Base-by-base conservation (phyloP, 2,888 invertebrate species). In the Ochropleura leucogaster region DNA sequence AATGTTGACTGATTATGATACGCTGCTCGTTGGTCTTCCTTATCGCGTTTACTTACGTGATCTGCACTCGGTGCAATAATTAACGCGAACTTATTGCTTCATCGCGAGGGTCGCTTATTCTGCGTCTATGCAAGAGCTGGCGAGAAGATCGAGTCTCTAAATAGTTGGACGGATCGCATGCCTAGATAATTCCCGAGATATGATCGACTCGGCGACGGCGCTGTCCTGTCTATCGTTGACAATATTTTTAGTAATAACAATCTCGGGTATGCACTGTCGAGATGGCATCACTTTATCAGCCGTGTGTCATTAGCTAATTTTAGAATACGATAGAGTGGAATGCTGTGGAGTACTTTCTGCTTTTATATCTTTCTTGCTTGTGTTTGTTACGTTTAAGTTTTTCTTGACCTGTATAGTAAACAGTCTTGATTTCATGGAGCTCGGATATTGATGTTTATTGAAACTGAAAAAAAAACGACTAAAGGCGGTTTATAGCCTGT, bases 171-270 rank as follows among this genome's bases (percentile, higher is more conserved):
- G 85, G 89, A 91, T 92, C 89, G 89, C 89, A 87, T 89, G 83
- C 89, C 87, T 85, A 86, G 80, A 86, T 88, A 89, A 87, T 87
- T 89, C 84, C 82, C 69, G 82, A 84, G 91, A 91, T 92, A 90
- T 82, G 86, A 90, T 91, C 89, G 87, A 82, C 80, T 79, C 77
- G 73, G 83, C 84, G 79, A 83, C 86, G 88, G 81, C 88, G 88
- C 82, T 80, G 83, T 85, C 84, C 86, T 85, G 81, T 87, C 86
- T 86, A 87, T 85, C 83, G 88, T 85, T 87, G 90, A 90, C 90
- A 91, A 90, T 92, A 92, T 93, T 92, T 92, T 93, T 88, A 91
- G 89, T 89, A 87, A 88, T 85, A 89, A 89, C 90, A 85, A 92
- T 92, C 88, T 90, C 79, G 85, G 88, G 87, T 90, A 90, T 91